Percentiles rank a stretch among this genome's conserved stretches.
Evolutionary conservation across 1,140 invertebrate genomes (phyloP).

Genomic region (Drosophila willistoni): DNA sequence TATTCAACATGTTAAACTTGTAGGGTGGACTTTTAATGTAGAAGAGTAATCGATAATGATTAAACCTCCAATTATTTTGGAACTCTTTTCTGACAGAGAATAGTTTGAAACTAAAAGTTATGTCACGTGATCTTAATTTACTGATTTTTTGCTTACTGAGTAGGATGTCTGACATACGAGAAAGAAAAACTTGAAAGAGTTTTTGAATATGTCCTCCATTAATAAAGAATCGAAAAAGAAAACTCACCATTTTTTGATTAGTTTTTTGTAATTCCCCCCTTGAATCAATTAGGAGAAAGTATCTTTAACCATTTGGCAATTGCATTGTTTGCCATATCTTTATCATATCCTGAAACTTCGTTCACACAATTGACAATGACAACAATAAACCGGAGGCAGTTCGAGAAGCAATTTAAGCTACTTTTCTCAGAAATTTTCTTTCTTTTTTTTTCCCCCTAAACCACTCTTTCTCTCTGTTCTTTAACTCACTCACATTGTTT

Average conservation of each 20-base stretch:
- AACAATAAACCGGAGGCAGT: constrained; percentile 27
- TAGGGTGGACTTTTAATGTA: no score
- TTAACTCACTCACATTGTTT: constrained; percentile 66
- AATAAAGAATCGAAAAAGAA: neutral
- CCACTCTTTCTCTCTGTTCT: constrained; percentile 36
- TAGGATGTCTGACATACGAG: no score
- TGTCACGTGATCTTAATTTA: no score
- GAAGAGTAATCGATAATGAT: no score
- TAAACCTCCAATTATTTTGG: no score
- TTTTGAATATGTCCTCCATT: no score
- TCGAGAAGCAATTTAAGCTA: constrained; percentile 38
- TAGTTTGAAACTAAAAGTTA: no score
- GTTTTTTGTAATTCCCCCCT: neutral
- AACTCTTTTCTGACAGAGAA: no score
- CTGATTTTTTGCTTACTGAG: no score
- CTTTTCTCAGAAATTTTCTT: constrained; percentile 16
- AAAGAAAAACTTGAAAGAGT: no score
- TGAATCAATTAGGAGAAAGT: neutral
- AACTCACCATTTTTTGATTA: neutral
- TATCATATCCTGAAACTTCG: neutral
- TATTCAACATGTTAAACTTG: no score
- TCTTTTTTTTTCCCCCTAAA: neutral
- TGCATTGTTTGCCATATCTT: constrained; percentile 14
- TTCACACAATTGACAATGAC: constrained; percentile 15
- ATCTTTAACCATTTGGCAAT: neutral